Evolutionary conservation across 2,797 vertebrate genomes (phyloP).

Genomic region (Enteromius viviparus): DNA sequence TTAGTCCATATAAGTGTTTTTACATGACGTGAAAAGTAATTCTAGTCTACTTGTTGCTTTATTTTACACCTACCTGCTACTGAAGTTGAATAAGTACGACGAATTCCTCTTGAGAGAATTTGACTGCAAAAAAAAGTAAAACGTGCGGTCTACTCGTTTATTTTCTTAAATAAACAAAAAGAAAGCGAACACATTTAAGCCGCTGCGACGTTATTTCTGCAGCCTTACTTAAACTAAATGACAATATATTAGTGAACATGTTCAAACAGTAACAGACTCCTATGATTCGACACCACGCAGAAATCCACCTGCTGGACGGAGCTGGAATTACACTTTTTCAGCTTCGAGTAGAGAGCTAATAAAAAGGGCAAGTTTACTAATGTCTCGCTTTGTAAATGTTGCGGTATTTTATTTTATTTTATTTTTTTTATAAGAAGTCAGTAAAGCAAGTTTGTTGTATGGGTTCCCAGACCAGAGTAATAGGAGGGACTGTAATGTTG

Average conservation of each 20-base stretch:
- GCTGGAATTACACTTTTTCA: conserved; percentile 56
- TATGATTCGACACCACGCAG: conserved; percentile 22
- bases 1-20: neutral
- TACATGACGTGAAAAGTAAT: neutral
- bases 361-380: conserved; percentile 5
- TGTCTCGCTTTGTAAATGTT: neutral
- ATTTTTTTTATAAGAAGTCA: neutral
- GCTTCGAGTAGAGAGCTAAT: neutral
- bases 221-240: neutral
- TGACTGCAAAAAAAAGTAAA: neutral
- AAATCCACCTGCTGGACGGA: conserved; percentile 67
- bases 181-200: neutral
- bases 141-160: neutral
- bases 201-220: neutral
- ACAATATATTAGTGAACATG: neutral
- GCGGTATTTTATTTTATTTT: neutral
- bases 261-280: neutral
- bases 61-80: neutral
- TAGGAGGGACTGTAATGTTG: conserved; percentile 64
- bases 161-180: neutral
- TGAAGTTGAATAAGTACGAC: neutral
- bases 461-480: conserved; percentile 11
- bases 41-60: neutral
- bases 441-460: conserved; percentile 1
- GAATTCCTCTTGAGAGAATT: neutral